Evolutionary conservation across 1,140 invertebrate species (phyloP), one percentile per base, ranked within the genome.

Genomic region (Ceratina australensis): DNA sequence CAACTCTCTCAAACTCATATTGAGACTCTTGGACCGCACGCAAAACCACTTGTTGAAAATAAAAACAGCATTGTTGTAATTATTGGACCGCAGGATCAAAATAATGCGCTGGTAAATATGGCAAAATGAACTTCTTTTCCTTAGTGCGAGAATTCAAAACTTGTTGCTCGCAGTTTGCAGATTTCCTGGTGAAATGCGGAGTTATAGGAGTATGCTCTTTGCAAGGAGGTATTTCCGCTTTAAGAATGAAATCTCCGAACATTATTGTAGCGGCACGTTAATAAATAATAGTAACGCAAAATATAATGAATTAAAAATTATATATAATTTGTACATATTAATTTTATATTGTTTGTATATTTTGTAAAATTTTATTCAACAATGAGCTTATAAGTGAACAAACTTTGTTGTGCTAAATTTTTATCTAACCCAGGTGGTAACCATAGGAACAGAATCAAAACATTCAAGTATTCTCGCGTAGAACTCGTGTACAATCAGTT

Each of bases 81-180:
- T 73, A 94, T 98, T 54, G 96, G 96, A 22, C 94, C 93, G n/a
- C 94, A 95, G 66, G 95, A 96, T 87, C 95, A 96, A 84, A 95
- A 96, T 82, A 94, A 95, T 65, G 94, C 95, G 72, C 92, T 96
- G 93, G 96, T 97, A 91, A 93, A 91, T 91, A 20, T 67, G 26
- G 24, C 10, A 0, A 72, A 47, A 56, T 49, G 13, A 28, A 26
- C 1, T 33, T 56, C 47, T 56, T 13, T 52, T 8, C 18, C 20
- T 22, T 15, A 57, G 8, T 56, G 65, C 16, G 4, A 54, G 20
- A 24, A 13, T 68, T 13, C 54, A 64, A 84, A 49, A 59, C 47
- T 13, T 89, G 89, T 65, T 93, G 15, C 52, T 91, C 56, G 24
- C 20, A 96, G 95, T 96, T 96, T 92, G 94, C 95, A 80, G 94